Percentiles rank a stretch among this genome's conserved stretches.
Conservation (phyloP, 2,113 vertebrate genomes). For the Ailurus styani region DNA sequence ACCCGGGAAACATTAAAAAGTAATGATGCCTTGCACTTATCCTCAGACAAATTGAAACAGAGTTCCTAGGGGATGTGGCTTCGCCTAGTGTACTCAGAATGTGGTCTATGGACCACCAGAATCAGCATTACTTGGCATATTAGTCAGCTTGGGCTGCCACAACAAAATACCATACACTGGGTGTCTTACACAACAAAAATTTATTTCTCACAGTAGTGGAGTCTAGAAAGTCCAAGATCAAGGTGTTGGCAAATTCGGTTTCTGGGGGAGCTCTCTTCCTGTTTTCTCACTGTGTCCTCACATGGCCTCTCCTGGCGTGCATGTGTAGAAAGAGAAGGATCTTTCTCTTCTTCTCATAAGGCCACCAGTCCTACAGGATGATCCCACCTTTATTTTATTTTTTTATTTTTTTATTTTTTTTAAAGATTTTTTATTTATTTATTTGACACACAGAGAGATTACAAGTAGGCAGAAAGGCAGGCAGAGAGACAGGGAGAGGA, state of each 20-base stretch:
- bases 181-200: not conserved
- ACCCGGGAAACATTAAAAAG: not conserved
- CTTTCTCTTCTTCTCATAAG: not conserved
- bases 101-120: not conserved
- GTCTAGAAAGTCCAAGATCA: not conserved
- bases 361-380: not conserved
- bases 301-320: not conserved
- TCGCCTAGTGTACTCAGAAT: not conserved
- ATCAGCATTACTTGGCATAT: not conserved
- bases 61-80: not conserved
- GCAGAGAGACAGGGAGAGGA: no score
- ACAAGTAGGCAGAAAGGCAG: no score
- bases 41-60: not conserved
- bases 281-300: not conserved
- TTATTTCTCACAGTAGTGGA: not conserved
- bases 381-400: not conserved
- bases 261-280: not conserved
- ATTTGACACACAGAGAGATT: no score
- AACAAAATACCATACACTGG: not conserved
- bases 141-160: not conserved
- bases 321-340: not conserved
- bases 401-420: no score
- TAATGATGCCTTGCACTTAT: not conserved
- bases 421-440: no score
- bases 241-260: not conserved